Conservation (phyloP, 2,113 vertebrate genomes). For the Tonatia bakeri region DNA sequence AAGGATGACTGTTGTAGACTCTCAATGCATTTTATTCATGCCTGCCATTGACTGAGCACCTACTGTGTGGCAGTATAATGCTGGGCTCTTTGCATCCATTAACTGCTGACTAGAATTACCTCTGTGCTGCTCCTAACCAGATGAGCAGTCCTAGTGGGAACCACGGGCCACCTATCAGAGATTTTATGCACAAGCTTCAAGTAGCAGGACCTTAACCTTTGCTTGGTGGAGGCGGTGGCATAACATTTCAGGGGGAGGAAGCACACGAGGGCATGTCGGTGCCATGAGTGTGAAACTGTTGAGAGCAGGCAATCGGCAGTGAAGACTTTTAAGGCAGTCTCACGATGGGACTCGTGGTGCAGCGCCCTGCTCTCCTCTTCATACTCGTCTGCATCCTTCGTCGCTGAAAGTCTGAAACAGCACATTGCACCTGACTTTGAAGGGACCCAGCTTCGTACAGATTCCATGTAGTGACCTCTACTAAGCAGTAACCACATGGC, state of each 20-base stretch:
- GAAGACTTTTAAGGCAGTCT: neutral
- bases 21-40: too few relatives aligned
- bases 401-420: neutral
- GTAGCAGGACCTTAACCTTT: neutral
- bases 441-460: neutral
- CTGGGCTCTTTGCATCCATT: neutral
- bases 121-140: neutral
- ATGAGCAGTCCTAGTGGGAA: neutral
- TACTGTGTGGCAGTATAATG: neutral
- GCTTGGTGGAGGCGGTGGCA: neutral
- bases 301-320: neutral
- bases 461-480: neutral
- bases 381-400: too few relatives aligned
- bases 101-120: neutral
- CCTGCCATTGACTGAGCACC: neutral
- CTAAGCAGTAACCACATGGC: neutral
- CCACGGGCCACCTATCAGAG: neutral
- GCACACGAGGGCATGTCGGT: neutral
- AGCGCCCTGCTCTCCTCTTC: neutral
- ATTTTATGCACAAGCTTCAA: rapidly evolving
- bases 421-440: neutral
- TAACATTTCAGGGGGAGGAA: neutral
- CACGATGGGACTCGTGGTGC: rapidly evolving
- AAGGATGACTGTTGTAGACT: neutral
- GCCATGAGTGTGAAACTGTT: neutral